Evolutionary conservation across 2,113 vertebrate species (phyloP).

Genomic region (Mustela nigripes): DNA sequence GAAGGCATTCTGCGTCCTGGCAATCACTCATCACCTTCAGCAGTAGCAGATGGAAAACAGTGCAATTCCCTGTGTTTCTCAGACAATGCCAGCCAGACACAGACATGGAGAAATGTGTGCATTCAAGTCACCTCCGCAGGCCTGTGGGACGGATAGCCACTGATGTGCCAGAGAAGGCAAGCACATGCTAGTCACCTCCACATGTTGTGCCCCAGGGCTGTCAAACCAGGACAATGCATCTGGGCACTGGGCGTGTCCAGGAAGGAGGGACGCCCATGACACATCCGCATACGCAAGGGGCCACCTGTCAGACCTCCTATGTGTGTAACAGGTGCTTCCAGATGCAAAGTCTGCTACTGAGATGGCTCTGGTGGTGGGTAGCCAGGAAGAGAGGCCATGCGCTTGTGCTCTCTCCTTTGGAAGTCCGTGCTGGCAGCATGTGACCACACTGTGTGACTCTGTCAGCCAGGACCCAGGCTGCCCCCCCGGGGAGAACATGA

Average conservation of each 20-base stretch:
- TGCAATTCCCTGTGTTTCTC: not conserved
- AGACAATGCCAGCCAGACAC: not conserved
- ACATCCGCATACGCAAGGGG: not conserved
- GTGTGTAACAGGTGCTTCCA: not conserved
- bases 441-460: not conserved
- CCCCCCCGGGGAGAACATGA: not conserved
- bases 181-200: not conserved
- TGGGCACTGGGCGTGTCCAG: not conserved
- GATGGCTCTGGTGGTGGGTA: not conserved
- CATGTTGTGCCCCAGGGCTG: not conserved
- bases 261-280: not conserved
- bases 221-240: not conserved
- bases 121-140: not conserved
- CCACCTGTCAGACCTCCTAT: no score
- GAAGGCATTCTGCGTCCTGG: not conserved
- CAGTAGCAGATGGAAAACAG: not conserved
- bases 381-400: no score
- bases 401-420: not conserved
- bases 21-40: not conserved
- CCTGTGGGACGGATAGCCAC: not conserved
- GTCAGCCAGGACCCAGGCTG: not conserved
- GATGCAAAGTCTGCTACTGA: no score
- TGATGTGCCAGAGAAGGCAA: fast-evolving
- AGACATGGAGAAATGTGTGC: fast-evolving
- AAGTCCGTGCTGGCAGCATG: fast-evolving